Evolutionary conservation across 2,888 invertebrate genomes (phyloP).

Genomic region (Ashinkailepas kermadecensis): DNA sequence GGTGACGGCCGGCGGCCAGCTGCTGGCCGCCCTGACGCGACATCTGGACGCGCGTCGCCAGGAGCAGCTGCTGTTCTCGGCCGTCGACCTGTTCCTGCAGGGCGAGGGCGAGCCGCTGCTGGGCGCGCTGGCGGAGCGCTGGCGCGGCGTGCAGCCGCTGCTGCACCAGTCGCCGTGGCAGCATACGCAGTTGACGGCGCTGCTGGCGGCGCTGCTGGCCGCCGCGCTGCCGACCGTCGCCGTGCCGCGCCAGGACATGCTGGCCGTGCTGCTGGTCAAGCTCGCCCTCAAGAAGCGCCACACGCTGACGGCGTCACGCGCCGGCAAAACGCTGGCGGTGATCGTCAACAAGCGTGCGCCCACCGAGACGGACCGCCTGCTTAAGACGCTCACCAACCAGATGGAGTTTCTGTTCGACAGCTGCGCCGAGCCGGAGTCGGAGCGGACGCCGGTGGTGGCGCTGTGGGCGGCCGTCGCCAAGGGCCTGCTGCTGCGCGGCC

Average conservation of each 20-base stretch:
- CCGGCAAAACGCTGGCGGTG: constrained; percentile 4
- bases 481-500: constrained; percentile 6
- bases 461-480: constrained; percentile 1
- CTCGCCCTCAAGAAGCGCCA: constrained; percentile 17
- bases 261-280: background rate
- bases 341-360: constrained; percentile 2
- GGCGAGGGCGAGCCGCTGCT: background rate
- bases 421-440: background rate
- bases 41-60: background rate
- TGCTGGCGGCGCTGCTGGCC: constrained; percentile 1
- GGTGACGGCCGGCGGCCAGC: background rate
- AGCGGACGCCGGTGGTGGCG: background rate
- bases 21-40: background rate
- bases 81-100: background rate
- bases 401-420: background rate
- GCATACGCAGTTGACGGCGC: constrained; percentile 19
- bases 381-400: background rate
- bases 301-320: background rate
- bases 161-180: constrained; percentile 9
- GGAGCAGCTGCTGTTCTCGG: background rate
- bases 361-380: background rate
- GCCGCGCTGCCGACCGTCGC: constrained; percentile 3
- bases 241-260: constrained; percentile 5
- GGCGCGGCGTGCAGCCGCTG: background rate
- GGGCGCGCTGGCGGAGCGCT: background rate